These are phyloP conservation scores for Hydrocynus forskahlii DNA, from an alignment of 2,797 vertebrate genomes.

Conservation along the genomic window DNA sequence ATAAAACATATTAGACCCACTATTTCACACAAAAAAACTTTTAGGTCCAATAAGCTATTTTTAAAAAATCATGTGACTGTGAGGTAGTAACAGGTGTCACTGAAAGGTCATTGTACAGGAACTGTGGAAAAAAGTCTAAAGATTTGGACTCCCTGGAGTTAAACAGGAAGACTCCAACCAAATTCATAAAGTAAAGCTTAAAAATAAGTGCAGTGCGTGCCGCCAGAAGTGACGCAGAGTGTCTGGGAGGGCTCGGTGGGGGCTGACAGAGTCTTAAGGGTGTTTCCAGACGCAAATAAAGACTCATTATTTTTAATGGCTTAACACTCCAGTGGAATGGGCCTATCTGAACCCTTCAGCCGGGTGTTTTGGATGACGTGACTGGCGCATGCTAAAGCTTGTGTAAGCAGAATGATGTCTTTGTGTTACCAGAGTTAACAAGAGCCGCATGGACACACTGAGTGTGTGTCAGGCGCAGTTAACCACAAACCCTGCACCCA, in stretches of 20 bases:
- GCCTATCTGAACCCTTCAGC: conserved; percentile 79
- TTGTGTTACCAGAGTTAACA: conserved; percentile 81
- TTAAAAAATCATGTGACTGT: background rate
- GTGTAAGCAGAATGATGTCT: conserved; percentile 79
- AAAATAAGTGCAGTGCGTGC: conserved; percentile 45
- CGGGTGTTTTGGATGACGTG: conserved; percentile 76
- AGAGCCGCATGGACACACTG: conserved; percentile 60
- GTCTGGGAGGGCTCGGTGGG: conserved; percentile 32
- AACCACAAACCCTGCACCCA: conserved; percentile 58
- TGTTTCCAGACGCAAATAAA: conserved; percentile 54
- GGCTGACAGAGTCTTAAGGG: conserved; percentile 57
- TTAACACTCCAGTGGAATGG: conserved; percentile 82
- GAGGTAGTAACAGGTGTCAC: background rate
- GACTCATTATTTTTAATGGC: conserved; percentile 92
- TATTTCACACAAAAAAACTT: conserved; percentile 47
- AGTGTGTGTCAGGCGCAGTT: conserved; percentile 56
- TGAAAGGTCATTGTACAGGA: background rate
- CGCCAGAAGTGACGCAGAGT: conserved; percentile 36
- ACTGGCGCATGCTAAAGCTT: conserved; percentile 72
- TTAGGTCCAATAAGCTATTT: background rate
- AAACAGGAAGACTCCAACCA: conserved; percentile 19
- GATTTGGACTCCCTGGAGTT: background rate
- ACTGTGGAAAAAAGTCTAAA: background rate
- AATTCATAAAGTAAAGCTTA: conserved; percentile 63
- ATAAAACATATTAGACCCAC: too few species aligned